phyloP scores from a whole-genome alignment of 2,888 invertebrate species.

The Lithophane socia region DNA sequence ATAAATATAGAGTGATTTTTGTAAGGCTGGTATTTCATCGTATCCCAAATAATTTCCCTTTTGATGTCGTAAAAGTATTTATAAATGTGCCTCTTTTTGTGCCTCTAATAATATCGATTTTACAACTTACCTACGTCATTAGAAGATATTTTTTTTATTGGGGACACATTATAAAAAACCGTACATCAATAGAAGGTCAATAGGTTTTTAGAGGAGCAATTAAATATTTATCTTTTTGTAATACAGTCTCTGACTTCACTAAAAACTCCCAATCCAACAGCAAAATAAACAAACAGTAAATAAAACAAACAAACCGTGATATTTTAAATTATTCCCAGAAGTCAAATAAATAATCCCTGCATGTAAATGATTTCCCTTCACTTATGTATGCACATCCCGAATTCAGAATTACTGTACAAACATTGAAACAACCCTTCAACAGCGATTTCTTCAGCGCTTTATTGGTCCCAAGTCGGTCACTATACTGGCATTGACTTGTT shows the following conservation, averaged over 20 bases:
- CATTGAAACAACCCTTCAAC: slow-evolving; percentile 46
- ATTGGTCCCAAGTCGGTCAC: slow-evolving; percentile 56
- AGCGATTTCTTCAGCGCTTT: slow-evolving; percentile 51
- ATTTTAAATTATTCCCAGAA: slow-evolving; percentile 47
- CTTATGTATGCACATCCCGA: slow-evolving; percentile 28
- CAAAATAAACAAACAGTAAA: slow-evolving; percentile 1
- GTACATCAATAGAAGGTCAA: too few species aligned
- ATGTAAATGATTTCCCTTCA: slow-evolving; percentile 22
- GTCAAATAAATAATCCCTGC: slow-evolving; percentile 38
- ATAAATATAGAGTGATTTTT: too few species aligned
- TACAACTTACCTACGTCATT: too few species aligned
- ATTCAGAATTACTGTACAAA: slow-evolving; percentile 41
- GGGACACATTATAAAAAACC: too few species aligned
- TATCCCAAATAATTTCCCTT: too few species aligned
- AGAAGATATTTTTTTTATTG: too few species aligned
- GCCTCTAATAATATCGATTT: too few species aligned
- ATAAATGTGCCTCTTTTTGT: too few species aligned
- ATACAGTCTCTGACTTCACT: neutral
- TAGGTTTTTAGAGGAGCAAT: too few species aligned
- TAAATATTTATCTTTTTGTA: neutral
- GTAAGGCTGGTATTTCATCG: too few species aligned
- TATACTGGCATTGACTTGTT: slow-evolving; percentile 35
- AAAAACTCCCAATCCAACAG: neutral
- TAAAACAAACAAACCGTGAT: neutral
- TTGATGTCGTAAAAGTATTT: too few species aligned